phyloP scores from a whole-genome alignment of 2,797 vertebrate genomes.

The Champsocephalus esox region DNA sequence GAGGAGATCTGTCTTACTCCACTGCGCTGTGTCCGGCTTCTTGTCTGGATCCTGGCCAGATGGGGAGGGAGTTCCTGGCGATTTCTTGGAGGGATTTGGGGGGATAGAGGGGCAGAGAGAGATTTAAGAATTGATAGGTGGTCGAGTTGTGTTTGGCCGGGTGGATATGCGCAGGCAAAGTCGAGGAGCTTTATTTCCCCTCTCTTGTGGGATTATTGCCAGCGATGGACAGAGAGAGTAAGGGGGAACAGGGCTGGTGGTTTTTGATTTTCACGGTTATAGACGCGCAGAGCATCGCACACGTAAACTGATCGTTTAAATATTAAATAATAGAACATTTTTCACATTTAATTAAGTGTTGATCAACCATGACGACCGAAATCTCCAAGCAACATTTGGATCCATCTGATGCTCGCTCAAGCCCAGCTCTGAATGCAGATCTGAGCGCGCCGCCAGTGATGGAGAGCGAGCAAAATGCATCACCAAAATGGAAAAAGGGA shows the following conservation, averaged over 20 bases:
- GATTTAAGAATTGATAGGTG: conserved; percentile 84
- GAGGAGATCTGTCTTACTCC: conserved; percentile 75
- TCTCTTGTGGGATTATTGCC: conserved; percentile 76
- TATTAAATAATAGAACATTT: background rate
- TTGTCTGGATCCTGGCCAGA: conserved; percentile 85
- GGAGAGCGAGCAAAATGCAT: conserved; percentile 76
- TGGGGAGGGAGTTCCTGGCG: conserved; percentile 80
- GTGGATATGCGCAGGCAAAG: conserved; percentile 69
- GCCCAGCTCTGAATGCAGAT: conserved; percentile 82
- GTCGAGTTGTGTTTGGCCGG: conserved; percentile 80
- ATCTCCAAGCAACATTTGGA: conserved; percentile 86
- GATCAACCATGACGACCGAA: conserved; percentile 87
- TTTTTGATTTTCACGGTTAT: conserved; percentile 50
- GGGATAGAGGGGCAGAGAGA: conserved; percentile 66
- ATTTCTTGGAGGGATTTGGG: conserved; percentile 79
- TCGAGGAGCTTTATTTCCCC: conserved; percentile 65
- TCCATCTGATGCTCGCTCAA: conserved; percentile 82
- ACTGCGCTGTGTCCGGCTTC: conserved; percentile 74
- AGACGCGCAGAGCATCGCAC: conserved; percentile 48
- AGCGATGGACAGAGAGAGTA: conserved; percentile 80
- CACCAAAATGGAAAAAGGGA: conserved; percentile 88
- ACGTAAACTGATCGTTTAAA: conserved; percentile 41
- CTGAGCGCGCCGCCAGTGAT: conserved; percentile 84
- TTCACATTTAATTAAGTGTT: too few relatives aligned
- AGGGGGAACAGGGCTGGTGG: conserved; percentile 67